Evolutionary conservation across 2,888 invertebrate genomes (phyloP), one percentile per base, ranked within the genome.

Genomic region (Tetramorium bicarinatum): DNA sequence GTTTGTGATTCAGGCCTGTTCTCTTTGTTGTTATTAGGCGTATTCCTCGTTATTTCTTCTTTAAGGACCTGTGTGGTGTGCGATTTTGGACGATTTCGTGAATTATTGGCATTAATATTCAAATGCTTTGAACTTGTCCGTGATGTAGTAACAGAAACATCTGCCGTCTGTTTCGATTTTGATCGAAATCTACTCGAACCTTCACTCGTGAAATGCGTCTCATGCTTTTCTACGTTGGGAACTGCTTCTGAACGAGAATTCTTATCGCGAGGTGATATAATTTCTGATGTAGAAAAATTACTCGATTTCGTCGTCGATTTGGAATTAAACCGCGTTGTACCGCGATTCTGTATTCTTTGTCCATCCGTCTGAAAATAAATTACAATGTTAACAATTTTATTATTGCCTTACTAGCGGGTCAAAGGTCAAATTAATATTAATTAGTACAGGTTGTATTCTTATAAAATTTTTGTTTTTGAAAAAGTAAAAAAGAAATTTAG

Each of bases 311-410:
- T 90, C 9, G 67, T 85, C 61, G 86, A 87, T 86, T 91, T 91
- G 29, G 88, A 67, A 69, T 89, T 91, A 80, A 91, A 94, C 76
- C 92, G 92, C n/a, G 90, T 86, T 61, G 82, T 87, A 38, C 93
- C 92, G 11, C 93, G 92, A 84, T 87, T 86, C 8, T 89, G 88
- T 62, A 87, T 25, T 85, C 89, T 92, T 80, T 89, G 92, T 72
- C 90, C 91, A 52, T 91, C 93, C 84, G 85, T 86, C 94, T 94
- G 80, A 21, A 92, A 87, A 85, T 61, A 77, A 79, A 82, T 38
- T 29, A 8, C 21, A 41, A n/a, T 8, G 15, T 15, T 76, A n/a
- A 15, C 13, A 25, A 54, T 52, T 25, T 52, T 29, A 61, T 34
- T 29, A 18, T 25, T 15, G 18, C 9, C 15, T 61, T 59, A 29